A percentile compares a stretch with the other conserved stretches of the same genome.
These are phyloP conservation scores for Beris morrisii DNA, from an alignment of 2,888 invertebrate species.

Conservation along the genomic window DNA sequence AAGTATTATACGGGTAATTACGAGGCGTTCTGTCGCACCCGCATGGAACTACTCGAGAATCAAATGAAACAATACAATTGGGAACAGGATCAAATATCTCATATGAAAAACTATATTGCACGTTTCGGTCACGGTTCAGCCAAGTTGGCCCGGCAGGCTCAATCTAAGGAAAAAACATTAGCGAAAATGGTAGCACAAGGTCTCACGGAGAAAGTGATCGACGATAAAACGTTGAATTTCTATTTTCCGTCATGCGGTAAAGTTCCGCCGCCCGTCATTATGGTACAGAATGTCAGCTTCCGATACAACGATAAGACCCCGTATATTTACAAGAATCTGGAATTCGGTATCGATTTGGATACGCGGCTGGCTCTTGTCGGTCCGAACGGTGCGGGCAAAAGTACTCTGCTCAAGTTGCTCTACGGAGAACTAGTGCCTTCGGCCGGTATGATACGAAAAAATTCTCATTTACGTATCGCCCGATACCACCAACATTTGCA, in stretches of 20 bases:
- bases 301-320: conserved; percentile 84
- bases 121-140: conserved; percentile 99
- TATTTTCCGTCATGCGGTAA: conserved; percentile 95
- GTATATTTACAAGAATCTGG: conserved; percentile 94
- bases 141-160: conserved; percentile 96
- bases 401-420: conserved; percentile 92
- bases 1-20: conserved; percentile 97
- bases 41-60: conserved; percentile 93
- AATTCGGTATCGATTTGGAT: conserved; percentile 98
- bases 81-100: conserved; percentile 99
- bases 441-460: conserved; percentile 96
- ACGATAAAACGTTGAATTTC: conserved; percentile 90
- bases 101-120: conserved; percentile 99
- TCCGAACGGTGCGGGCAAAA: conserved; percentile 99
- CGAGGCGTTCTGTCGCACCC: conserved; percentile 92
- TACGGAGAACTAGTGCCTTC: conserved; percentile 94
- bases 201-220: conserved; percentile 89
- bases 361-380: conserved; percentile 93
- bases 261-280: conserved; percentile 98
- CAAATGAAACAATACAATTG: conserved; percentile 99
- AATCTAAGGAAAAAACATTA: conserved; percentile 98
- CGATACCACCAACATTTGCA: conserved; percentile 99
- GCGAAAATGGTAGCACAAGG: conserved; percentile 99
- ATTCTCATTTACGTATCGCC: conserved; percentile 96
- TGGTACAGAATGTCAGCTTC: conserved; percentile 99